Conservation (phyloP, 2,113 vertebrate genomes). For the Cyprinus carpio region DNA sequence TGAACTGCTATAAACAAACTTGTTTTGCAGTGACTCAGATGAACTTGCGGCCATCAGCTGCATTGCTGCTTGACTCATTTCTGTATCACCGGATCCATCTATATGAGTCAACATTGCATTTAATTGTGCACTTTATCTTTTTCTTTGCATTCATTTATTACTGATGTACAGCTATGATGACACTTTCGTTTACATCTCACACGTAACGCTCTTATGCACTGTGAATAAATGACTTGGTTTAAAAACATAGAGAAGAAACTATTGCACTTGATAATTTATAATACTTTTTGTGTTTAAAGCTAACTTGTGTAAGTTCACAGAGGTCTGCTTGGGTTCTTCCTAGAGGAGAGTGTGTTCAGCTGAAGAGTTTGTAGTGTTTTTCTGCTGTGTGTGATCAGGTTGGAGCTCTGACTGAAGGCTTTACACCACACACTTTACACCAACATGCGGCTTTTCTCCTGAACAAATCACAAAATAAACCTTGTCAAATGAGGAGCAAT, state of each 20-base stretch:
- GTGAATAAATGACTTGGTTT: not conserved
- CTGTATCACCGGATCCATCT: not conserved
- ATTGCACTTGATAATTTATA: slow-evolving; percentile 17
- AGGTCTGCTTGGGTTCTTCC: slow-evolving; percentile 53
- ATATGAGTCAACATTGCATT: not conserved
- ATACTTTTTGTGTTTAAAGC: slow-evolving; percentile 38
- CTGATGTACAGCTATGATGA: not conserved
- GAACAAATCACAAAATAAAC: slow-evolving; percentile 46
- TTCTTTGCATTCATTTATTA: not conserved
- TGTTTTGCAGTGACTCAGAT: not conserved
- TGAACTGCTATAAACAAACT: not conserved
- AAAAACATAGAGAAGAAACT: not conserved
- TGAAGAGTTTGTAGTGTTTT: slow-evolving; percentile 72
- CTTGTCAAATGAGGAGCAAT: not conserved
- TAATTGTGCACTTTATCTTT: not conserved
- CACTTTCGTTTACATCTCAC: not conserved
- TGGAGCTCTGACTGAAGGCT: slow-evolving; percentile 79
- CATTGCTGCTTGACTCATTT: not conserved
- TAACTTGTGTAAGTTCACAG: slow-evolving; percentile 9
- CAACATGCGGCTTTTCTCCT: slow-evolving; percentile 79
- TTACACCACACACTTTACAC: slow-evolving; percentile 75
- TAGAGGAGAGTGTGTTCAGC: slow-evolving; percentile 64
- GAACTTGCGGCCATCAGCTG: slow-evolving; percentile 1
- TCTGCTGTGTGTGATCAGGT: slow-evolving; percentile 78
- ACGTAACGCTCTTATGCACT: not conserved